Evolutionary conservation across 2,797 vertebrate species (phyloP), one percentile per base, ranked within the genome.

Genomic region (Crypturellus tataupa): DNA sequence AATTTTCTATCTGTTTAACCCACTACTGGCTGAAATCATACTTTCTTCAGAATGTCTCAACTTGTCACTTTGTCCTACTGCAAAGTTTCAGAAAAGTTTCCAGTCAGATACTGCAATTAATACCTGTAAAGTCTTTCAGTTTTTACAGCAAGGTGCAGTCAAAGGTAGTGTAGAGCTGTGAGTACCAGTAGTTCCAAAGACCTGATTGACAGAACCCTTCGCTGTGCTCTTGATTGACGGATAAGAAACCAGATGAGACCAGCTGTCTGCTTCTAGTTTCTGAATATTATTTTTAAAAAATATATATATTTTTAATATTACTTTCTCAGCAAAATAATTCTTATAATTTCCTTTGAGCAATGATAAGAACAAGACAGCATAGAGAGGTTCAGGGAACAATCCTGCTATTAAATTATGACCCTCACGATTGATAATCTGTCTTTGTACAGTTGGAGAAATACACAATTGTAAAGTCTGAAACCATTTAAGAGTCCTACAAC

Each of bases 271-370:
- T 78, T 87, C 40, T 80, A 84, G 39, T 23, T 70, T 46, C 29
- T 63, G 29, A 89, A 69, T 59, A 65, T 82, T 85, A 92, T 90
- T 91, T 87, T 2, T 18, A 4, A 81, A 65, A 82, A 82, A 90
- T 80, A 87, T 82, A 80, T 73, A 80, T 80, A 18, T 15, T 83
- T 93, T 93, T 90, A 82, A 90, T 93, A 93, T 89, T 92, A 62
- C 12, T 62, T 94, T 89, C 21, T 35, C 53, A 85, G 33, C 9
- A 78, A 94, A 94, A 37, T 80, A 95, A 68, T 60, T 89, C 25
- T 63, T 86, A 44, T 85, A 75, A 93, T 94, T 95, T 96, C 88
- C 86, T 89, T 85, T 65, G 81, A 65, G 58, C 37, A 55, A 9
- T 0, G 81, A 87, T 90, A 89, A 95, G 76, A 90, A 46, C 29